Evolutionary conservation across 2,113 vertebrate species (phyloP).

Genomic region (Uropsilus gracilis): DNA sequence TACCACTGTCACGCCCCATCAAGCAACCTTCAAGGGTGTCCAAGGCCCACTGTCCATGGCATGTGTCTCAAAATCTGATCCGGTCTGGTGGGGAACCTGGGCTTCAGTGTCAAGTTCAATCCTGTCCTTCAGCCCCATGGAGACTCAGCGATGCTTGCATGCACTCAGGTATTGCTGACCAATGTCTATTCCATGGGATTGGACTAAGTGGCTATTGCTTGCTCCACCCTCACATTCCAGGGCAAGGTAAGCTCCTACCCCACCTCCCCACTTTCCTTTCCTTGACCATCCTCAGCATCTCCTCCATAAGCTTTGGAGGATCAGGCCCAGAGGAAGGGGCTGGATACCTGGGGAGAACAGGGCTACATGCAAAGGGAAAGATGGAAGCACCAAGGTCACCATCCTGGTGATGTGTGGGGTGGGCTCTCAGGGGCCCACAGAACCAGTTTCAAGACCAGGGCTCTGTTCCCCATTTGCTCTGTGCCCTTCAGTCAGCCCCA

Average conservation of each 20-base stretch:
- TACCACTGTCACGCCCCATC: neutral
- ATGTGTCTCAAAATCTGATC: neutral
- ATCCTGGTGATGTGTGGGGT: neutral
- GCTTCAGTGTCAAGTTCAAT: neutral
- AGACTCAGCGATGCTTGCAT: too few species aligned
- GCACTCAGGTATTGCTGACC: neutral
- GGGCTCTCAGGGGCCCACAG: neutral
- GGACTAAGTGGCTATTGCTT: accelerated
- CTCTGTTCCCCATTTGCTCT: neutral
- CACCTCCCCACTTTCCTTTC: too few species aligned
- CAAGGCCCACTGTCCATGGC: neutral
- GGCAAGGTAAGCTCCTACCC: neutral
- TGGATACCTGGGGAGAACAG: accelerated
- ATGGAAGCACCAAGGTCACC: accelerated
- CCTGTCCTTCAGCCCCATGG: accelerated
- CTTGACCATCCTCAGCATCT: accelerated
- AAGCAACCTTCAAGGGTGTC: neutral
- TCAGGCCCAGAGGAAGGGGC: neutral
- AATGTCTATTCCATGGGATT: neutral
- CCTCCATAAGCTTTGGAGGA: neutral
- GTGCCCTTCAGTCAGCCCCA: too few species aligned
- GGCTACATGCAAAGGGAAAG: accelerated
- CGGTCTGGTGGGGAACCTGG: accelerated
- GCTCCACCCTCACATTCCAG: accelerated
- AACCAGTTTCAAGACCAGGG: neutral